Base-by-base conservation (phyloP, 2,888 invertebrate genomes). In the Nycteola revayana region DNA sequence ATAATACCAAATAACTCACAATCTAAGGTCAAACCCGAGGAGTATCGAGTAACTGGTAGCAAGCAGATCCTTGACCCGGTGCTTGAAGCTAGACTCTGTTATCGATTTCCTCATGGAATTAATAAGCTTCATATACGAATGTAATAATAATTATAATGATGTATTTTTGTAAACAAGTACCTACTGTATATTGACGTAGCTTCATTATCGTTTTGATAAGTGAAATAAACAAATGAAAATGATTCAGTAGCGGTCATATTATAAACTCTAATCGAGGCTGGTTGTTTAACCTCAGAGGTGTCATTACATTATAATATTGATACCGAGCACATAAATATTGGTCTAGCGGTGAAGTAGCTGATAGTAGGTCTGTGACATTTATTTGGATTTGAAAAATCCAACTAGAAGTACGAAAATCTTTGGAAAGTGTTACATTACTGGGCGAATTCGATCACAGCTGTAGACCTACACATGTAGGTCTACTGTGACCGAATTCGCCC, bases 141-240 rank as follows among this genome's bases (percentile, higher is more conserved):
- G 39, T 37, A 45, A 46, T 49, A 43, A 21, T n/a, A 43, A 48
- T 26, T 30, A 20, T 20, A 5, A 21, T 36, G 45, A 50, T 40
- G 25, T 47, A 42, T 61, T 50, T 53, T 60, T 53, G 57, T 66
- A 68, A 77, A 74, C 66, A 68, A 77, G 74, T 66, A 71, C 14
- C 52, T n/a, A n/a, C n/a, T n/a, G n/a, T n/a, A n/a, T 49, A 65
- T 59, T 76, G 76, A 76, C 76, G 76, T 68, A 61, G 55, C 42
- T 10, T 27, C 9, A 32, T 45, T 66, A 66, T 68, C 59, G 34
- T 24, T 7, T 23, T 17, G 57, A 60, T 62, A 61, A 54, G 24
- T 39, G 46, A 40, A 50, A 52, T 42, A 60, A 64, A 60, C 55
- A 64, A 60, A 46, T 51, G 47, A 60, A 56, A 61, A 57, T 46